Evolutionary conservation across 2,888 invertebrate genomes (phyloP).

Genomic region (Cheilosia vulpina): DNA sequence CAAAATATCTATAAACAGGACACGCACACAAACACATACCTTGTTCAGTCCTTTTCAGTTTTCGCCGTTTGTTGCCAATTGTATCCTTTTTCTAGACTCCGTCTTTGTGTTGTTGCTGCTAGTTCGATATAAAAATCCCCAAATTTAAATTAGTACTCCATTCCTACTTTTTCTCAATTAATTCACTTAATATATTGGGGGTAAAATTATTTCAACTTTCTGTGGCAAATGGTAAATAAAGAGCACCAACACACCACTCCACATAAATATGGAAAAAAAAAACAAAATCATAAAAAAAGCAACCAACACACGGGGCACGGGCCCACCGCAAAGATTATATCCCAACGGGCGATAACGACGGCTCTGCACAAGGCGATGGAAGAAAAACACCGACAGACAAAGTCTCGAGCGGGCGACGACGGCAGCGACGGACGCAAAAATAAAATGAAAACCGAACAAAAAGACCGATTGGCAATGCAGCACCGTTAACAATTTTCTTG

Average conservation of each 20-base stretch:
- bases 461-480: conserved; percentile 52
- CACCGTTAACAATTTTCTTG: conserved; percentile 72
- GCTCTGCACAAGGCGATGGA: conserved; percentile 11
- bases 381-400: conserved; percentile 58
- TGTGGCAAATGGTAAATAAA: conserved; percentile 27
- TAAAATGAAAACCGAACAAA: conserved; percentile 47
- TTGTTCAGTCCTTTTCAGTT: conserved; percentile 23
- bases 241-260: conserved; percentile 46
- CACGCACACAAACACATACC: conserved; percentile 31
- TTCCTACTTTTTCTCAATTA: conserved; percentile 17
- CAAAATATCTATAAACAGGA: conserved; percentile 16
- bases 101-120: conserved; percentile 50
- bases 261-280: conserved; percentile 37
- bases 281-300: conserved; percentile 32
- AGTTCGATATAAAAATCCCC: conserved; percentile 19
- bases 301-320: conserved; percentile 53
- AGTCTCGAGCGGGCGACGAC: conserved; percentile 35
- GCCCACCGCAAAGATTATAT: conserved; percentile 70
- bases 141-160: conserved; percentile 34
- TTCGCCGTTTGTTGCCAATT: conserved; percentile 58
- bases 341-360: conserved; percentile 45
- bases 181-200: conserved; percentile 54
- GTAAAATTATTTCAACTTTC: conserved; percentile 47
- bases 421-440: conserved; percentile 43
- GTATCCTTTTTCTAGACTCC: conserved; percentile 52